Percentiles rank a stretch among this genome's conserved stretches.
These are phyloP conservation scores for Eurypyga helias DNA, from an alignment of 2,113 vertebrate species.

Conservation along the genomic window DNA sequence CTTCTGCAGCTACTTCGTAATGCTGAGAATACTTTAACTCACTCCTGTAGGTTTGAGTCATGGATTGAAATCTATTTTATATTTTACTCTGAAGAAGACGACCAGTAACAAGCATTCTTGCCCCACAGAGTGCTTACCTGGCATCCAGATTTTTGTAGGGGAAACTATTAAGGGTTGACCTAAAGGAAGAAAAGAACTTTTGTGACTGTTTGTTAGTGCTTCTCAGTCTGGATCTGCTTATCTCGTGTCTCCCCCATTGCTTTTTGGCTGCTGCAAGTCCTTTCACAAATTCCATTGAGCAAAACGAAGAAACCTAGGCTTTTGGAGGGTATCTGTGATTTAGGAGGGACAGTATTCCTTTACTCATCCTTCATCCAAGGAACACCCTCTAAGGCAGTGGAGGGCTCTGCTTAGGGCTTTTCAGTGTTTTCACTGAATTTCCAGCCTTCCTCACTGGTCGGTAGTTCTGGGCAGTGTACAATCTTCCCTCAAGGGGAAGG, in stretches of 20 bases:
- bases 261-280: neutral
- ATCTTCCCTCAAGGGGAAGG: neutral
- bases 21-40: neutral
- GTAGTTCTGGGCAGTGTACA: neutral
- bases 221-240: neutral
- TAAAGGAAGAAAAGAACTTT: neutral
- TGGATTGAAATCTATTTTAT: neutral
- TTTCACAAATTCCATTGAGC: neutral
- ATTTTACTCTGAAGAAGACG: neutral
- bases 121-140: neutral
- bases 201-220: neutral
- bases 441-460: fast-evolving
- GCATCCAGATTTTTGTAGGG: neutral
- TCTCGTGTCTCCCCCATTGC: neutral
- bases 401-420: neutral
- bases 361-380: neutral
- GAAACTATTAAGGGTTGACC: neutral
- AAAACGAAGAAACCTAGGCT: neutral
- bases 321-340: neutral
- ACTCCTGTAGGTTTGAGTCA: neutral
- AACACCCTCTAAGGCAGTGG: neutral
- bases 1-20: neutral
- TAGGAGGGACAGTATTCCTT: neutral
- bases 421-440: neutral
- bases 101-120: neutral